Percentiles rank a stretch among this genome's conserved stretches.
Conservation (phyloP, 2,888 invertebrate genomes). For the Clepsis dumicolana region DNA sequence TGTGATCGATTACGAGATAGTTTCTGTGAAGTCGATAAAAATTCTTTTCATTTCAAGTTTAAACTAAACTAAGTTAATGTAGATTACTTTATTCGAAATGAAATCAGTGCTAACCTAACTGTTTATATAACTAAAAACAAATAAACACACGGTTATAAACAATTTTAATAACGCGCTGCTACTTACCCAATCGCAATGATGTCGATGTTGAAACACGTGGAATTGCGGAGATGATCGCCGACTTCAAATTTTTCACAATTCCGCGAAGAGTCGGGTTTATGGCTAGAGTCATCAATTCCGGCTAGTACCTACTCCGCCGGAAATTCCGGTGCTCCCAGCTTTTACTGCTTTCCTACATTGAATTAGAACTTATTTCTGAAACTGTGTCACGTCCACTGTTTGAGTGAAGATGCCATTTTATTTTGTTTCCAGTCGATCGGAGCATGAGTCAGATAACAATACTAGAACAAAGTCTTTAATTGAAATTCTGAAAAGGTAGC, state of each 20-base stretch:
- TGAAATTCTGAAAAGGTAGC: not conserved
- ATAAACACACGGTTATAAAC: constrained; percentile 16
- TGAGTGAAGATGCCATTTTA: not conserved
- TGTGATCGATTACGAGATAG: too few species aligned
- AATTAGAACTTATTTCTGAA: constrained; percentile 2
- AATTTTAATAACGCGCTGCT: not conserved
- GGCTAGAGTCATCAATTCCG: not conserved
- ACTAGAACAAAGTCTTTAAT: not conserved
- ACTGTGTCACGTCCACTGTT: constrained; percentile 4
- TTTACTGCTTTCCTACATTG: constrained; percentile 8
- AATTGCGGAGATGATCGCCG: constrained; percentile 10
- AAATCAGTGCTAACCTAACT: constrained; percentile 27
- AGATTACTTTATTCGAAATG: not conserved
- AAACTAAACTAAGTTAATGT: not conserved
- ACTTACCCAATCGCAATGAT: not conserved
- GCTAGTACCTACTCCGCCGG: not conserved
- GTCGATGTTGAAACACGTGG: constrained; percentile 6
- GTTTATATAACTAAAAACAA: constrained; percentile 33
- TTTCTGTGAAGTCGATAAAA: not conserved
- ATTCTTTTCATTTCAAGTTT: not conserved
- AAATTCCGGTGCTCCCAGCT: constrained; percentile 1
- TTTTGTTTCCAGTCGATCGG: not conserved
- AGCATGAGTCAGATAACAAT: not conserved
- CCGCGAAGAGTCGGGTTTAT: not conserved
- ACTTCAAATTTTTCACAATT: not conserved